phyloP scores from a whole-genome alignment of 2,888 invertebrate genomes.

The Halictus ligatus region DNA sequence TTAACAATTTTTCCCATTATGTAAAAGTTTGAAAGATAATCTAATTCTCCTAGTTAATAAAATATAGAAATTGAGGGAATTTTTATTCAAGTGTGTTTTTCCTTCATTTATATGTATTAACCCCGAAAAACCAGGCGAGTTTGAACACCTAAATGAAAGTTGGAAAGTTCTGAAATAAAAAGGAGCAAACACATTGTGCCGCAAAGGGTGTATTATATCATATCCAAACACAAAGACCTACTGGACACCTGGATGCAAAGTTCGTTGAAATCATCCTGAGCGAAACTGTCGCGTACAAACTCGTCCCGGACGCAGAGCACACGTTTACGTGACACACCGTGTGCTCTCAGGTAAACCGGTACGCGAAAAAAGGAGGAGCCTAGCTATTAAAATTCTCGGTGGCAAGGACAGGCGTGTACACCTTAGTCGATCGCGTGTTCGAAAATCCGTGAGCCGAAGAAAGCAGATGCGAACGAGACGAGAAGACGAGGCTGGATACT shows the following conservation, averaged over 20 bases:
- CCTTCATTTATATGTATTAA: too few relatives aligned
- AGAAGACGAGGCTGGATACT: background rate
- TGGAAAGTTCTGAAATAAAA: too few relatives aligned
- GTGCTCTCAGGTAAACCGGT: constrained; percentile 31
- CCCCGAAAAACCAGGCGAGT: too few relatives aligned
- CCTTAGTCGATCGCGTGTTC: constrained; percentile 34
- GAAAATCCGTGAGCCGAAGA: constrained; percentile 28
- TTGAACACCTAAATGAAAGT: too few relatives aligned
- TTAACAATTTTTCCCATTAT: too few relatives aligned
- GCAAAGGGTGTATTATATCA: too few relatives aligned
- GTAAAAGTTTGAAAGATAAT: too few relatives aligned
- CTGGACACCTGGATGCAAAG: background rate
- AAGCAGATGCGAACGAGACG: constrained; percentile 1
- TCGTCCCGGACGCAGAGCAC: background rate
- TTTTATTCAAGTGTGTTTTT: too few relatives aligned
- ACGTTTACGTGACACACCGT: background rate
- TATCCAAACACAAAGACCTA: background rate
- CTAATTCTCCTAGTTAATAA: too few relatives aligned
- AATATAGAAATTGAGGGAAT: too few relatives aligned
- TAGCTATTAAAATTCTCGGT: constrained; percentile 26
- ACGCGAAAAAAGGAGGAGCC: background rate
- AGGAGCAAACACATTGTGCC: too few relatives aligned
- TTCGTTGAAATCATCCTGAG: background rate
- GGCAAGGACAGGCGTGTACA: constrained; percentile 12
- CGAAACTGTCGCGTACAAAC: background rate